Percentiles rank a stretch among this genome's conserved stretches.
Conservation (phyloP, 2,888 invertebrate genomes). For the Campoletis raptor region DNA sequence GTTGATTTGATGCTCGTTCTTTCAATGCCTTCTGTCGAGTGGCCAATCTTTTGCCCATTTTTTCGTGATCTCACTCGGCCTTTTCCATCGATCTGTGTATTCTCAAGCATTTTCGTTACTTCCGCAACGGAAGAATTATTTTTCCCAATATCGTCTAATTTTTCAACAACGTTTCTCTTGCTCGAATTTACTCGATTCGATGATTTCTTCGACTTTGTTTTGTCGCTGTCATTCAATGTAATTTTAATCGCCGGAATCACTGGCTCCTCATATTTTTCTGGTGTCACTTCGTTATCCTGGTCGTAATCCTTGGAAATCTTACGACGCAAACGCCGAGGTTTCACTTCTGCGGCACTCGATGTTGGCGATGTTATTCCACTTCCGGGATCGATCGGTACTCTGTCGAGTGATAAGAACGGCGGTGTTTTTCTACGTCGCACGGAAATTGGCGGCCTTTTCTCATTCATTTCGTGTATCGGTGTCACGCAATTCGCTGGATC, state of each 20-base stretch:
- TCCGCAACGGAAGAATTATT: not conserved
- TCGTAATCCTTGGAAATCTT: slow-evolving; percentile 46
- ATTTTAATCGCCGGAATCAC: slow-evolving; percentile 41
- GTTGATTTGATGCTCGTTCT: not conserved
- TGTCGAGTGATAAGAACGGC: slow-evolving; percentile 72
- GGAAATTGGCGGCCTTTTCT: slow-evolving; percentile 66
- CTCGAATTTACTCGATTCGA: slow-evolving; percentile 52
- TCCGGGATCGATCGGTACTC: slow-evolving; percentile 70
- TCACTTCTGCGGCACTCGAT: slow-evolving; percentile 1
- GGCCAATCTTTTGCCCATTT: not conserved
- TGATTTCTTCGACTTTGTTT: slow-evolving; percentile 57
- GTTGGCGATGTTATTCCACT: slow-evolving; percentile 20
- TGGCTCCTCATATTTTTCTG: slow-evolving; percentile 12
- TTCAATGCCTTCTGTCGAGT: not conserved
- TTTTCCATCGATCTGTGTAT: not conserved
- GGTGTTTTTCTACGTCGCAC: slow-evolving; percentile 73
- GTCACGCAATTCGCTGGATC: slow-evolving; percentile 70
- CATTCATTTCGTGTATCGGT: slow-evolving; percentile 60
- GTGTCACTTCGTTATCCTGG: slow-evolving; percentile 65
- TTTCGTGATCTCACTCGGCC: not conserved
- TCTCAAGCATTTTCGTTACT: slow-evolving; percentile 25
- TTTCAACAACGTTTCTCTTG: not conserved
- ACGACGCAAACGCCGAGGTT: slow-evolving; percentile 31
- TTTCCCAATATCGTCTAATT: not conserved
- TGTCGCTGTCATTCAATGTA: slow-evolving; percentile 49